Evolutionary conservation across 1,140 invertebrate genomes (phyloP), one percentile per base, ranked within the genome.

Genomic region (Leucophenga varia): DNA sequence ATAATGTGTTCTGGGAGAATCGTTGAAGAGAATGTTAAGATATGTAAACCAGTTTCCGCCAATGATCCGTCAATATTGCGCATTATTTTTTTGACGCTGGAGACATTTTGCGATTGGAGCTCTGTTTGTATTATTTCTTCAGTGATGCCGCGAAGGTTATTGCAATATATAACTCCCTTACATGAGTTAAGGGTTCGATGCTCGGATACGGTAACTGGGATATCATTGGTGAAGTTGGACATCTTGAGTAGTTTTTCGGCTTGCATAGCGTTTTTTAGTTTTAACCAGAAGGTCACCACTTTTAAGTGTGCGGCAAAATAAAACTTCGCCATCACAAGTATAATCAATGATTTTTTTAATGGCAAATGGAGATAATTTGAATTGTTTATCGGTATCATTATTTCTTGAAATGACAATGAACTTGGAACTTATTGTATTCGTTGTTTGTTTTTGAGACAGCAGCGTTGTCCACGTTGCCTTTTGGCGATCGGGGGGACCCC

Each of bases 291-390:
- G 36, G 17, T 44, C 43, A 7, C 32, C n/a, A 16, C 43, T 44
- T 36, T 12, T 43, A 3, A 43, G 28, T 9, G 17, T 34, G 10
- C 12, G 3, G 44, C 44, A 46, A 10, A 30, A 22, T 3, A 35
- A 4, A 9, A 46, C 36, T 46, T 37, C 6, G 9, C 43, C 43
- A 5, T 19, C 44, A 31, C 34, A 46, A 13, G 35, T 38, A 8
- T 6, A 46, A 10, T 46, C 35, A 19, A 46, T 38, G 6, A 39
- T 39, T 31, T 46, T 46, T 31, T 46, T 46, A 7, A 46, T 46
- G 8, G 36, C 44, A 20, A 46, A 46, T n/a, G 44, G 44, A 14
- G 44, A 46, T 38, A 46, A 19, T 39, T 38, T 46, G 4, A 46
- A 37, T 38, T 46, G 22, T 39, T 46, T 31, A 3, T 38, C 44